Conservation (phyloP, 2,888 invertebrate species). For the Drosophila emarginata region DNA sequence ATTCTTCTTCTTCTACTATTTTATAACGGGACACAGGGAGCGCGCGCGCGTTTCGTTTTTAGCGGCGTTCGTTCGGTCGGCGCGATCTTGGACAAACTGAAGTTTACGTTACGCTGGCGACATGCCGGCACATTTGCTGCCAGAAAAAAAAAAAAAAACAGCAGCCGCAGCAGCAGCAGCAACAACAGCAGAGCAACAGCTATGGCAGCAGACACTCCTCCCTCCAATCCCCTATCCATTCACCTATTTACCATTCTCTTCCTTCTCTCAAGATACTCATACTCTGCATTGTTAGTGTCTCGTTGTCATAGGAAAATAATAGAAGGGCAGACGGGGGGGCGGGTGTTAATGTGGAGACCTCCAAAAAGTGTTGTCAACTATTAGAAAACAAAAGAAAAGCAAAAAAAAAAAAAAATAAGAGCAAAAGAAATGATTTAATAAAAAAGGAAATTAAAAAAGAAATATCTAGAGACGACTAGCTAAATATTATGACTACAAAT, state of each 20-base stretch:
- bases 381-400: too few species aligned
- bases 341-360: not conserved
- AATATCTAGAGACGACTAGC: not conserved
- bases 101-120: conserved; percentile 49
- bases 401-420: not conserved
- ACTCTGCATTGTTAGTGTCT: conserved; percentile 1
- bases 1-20: conserved; percentile 29
- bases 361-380: not conserved
- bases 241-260: conserved; percentile 1
- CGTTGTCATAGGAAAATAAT: conserved; percentile 5
- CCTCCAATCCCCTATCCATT: too few species aligned
- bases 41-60: conserved; percentile 63
- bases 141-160: conserved; percentile 4
- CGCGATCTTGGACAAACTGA: conserved; percentile 78
- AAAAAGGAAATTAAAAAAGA: not conserved
- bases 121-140: conserved; percentile 19
- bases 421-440: not conserved
- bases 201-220: conserved; percentile 11
- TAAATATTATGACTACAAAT: not conserved
- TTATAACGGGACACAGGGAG: conserved; percentile 19
- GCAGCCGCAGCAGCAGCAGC: not conserved
- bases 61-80: conserved; percentile 69
- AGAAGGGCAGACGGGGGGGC: too few species aligned
- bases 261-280: conserved; percentile 21
- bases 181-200: conserved; percentile 9